Evolutionary conservation across 2,888 invertebrate species (phyloP).

Genomic region (Drosophila austrosaltans): DNA sequence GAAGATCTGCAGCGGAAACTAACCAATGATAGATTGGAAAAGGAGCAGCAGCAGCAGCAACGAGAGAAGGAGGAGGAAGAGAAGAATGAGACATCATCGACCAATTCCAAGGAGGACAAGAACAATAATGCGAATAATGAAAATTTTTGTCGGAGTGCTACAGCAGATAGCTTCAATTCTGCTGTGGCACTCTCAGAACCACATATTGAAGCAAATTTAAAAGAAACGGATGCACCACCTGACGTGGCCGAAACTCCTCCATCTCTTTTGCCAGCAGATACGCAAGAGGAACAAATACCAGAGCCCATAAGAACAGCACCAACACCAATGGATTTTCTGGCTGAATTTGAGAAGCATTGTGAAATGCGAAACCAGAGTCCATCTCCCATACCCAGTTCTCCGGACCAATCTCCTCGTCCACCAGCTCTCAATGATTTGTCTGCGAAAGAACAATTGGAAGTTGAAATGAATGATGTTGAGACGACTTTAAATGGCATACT

Average conservation of each 20-base stretch:
- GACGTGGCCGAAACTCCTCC: conserved; percentile 23
- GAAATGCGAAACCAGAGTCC: conserved; percentile 32
- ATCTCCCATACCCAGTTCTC: conserved; percentile 9
- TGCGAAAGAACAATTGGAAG: conserved; percentile 62
- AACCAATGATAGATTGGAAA: conserved; percentile 11
- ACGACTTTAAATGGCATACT: conserved; percentile 78
- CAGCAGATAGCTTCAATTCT: conserved; percentile 76
- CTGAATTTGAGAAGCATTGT: conserved; percentile 77
- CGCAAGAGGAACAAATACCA: neutral
- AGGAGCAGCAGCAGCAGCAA: neutral
- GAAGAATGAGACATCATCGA: conserved; percentile 23
- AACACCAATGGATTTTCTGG: conserved; percentile 73
- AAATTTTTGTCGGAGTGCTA: conserved; percentile 76
- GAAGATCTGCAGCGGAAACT: conserved; percentile 61
- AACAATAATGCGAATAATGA: conserved; percentile 66
- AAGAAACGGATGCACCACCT: neutral
- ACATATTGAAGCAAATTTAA: conserved; percentile 61
- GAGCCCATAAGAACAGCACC: conserved; percentile 15
- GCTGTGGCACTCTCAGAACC: conserved; percentile 65
- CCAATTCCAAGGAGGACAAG: conserved; percentile 33
- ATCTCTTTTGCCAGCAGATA: neutral
- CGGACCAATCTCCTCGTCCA: conserved; percentile 2
- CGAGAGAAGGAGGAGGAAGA: neutral
- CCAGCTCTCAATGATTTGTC: conserved; percentile 36
- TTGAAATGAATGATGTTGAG: conserved; percentile 79